Conservation (phyloP, 2,113 vertebrate species). For the Hippocampus mohnikei region DNA sequence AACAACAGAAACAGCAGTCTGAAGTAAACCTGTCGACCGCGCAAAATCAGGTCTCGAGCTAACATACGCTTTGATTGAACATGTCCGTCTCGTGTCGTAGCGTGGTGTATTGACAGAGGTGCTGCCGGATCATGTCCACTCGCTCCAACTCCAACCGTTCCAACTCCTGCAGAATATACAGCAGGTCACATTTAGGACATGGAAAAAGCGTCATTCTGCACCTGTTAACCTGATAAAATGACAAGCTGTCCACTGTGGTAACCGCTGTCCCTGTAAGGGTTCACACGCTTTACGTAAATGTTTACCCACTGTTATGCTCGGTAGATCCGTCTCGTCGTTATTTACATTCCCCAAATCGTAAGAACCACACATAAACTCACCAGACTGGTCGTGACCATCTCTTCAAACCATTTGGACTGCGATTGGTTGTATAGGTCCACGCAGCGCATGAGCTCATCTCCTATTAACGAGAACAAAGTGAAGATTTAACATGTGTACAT, state of each 20-base stretch:
- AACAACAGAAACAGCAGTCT: conserved; percentile 22
- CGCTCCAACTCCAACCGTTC: conserved; percentile 93
- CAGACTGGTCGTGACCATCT: conserved; percentile 96
- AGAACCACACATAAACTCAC: conserved; percentile 64
- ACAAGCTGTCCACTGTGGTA: no score
- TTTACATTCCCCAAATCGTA: not conserved
- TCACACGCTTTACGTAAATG: no score
- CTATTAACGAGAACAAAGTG: conserved; percentile 52
- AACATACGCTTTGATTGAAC: conserved; percentile 99
- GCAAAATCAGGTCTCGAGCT: no score
- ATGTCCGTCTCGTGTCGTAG: conserved; percentile 96
- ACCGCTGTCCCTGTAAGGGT: no score
- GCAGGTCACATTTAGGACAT: no score
- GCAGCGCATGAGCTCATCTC: conserved; percentile 95
- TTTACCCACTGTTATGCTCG: not conserved
- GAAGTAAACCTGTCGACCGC: no score
- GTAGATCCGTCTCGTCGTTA: not conserved
- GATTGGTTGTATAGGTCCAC: conserved; percentile 97
- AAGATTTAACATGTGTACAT: not conserved
- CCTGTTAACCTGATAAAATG: no score
- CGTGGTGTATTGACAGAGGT: conserved; percentile 94
- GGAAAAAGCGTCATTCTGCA: no score
- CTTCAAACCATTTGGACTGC: conserved; percentile 98
- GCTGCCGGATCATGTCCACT: conserved; percentile 93
- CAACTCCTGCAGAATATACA: conserved; percentile 77